phyloP scores from a whole-genome alignment of 2,888 invertebrate species.

The Thyatira batis region DNA sequence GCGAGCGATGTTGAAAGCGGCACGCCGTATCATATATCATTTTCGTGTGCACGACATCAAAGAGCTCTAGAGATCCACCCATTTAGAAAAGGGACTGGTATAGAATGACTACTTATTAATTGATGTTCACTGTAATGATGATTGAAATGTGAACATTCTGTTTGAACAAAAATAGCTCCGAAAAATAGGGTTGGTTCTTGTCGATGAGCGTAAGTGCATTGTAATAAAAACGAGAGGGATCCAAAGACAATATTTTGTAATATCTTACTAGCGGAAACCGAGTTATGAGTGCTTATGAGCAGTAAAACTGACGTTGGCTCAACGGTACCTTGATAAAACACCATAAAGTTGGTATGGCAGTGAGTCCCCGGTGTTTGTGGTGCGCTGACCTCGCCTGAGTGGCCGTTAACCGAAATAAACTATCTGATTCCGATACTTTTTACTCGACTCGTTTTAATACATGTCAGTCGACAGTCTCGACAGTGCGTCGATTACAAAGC shows the following conservation, averaged over 20 bases:
- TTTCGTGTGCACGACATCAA: constrained; percentile 51
- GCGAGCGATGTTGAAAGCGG: constrained; percentile 31
- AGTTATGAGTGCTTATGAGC: constrained; percentile 26
- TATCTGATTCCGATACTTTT: constrained; percentile 46
- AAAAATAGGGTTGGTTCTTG: constrained; percentile 27
- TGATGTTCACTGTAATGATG: constrained; percentile 50
- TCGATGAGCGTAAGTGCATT: background rate
- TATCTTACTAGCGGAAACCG: constrained; percentile 35
- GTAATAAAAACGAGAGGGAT: background rate
- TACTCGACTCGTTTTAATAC: constrained; percentile 30
- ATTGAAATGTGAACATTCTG: constrained; percentile 59
- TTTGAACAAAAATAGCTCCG: constrained; percentile 40
- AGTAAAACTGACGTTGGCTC: constrained; percentile 53
- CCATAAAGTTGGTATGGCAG: constrained; percentile 59
- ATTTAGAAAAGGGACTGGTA: constrained; percentile 39
- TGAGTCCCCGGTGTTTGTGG: constrained; percentile 52
- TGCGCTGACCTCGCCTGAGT: constrained; percentile 59
- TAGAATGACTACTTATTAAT: constrained; percentile 49
- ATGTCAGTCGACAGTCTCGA: constrained; percentile 15
- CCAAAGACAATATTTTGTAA: constrained; percentile 11
- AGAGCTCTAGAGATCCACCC: constrained; percentile 39
- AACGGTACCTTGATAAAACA: constrained; percentile 69
- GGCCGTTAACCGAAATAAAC: constrained; percentile 58
- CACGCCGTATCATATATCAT: constrained; percentile 47
- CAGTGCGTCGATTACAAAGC: constrained; percentile 19